Evolutionary conservation across 2,113 vertebrate genomes (phyloP).

Genomic region (Bostrychus sinensis): DNA sequence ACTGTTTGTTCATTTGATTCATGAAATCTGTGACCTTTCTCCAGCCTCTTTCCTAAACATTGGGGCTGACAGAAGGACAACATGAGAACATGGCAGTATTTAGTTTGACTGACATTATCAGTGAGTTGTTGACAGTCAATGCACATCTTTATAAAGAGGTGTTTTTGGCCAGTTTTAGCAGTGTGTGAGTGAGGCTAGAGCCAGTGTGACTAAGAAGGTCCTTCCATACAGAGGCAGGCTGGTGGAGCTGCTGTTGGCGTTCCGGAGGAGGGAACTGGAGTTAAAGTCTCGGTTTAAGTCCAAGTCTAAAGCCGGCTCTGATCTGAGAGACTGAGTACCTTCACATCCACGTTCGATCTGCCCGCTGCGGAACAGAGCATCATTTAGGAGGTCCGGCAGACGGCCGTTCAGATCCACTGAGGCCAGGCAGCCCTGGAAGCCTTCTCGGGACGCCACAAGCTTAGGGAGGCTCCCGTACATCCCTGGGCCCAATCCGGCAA

Average conservation of each 20-base stretch:
- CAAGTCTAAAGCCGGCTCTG: conserved; percentile 57
- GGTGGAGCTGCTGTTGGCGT: conserved; percentile 72
- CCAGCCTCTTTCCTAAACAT: conserved; percentile 29
- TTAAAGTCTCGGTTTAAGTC: conserved; percentile 55
- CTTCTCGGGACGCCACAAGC: conserved; percentile 94
- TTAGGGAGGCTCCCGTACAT: conserved; percentile 96
- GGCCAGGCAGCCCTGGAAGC: conserved; percentile 96
- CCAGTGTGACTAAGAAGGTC: conserved; percentile 64
- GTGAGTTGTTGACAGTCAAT: conserved; percentile 4
- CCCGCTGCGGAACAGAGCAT: conserved; percentile 94
- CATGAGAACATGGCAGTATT: conserved; percentile 36
- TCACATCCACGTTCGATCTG: conserved; percentile 99
- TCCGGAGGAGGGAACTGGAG: conserved; percentile 74
- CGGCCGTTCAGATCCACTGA: conserved; percentile 97
- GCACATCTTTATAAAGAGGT: conserved; percentile 6
- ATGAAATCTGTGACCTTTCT: not conserved
- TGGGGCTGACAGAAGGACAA: conserved; percentile 22
- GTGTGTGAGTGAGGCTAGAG: conserved; percentile 49
- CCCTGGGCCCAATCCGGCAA: conserved; percentile 92
- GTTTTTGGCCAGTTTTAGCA: conserved; percentile 51
- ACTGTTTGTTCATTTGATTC: too few species aligned
- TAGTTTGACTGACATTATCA: conserved; percentile 1
- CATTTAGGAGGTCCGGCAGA: conserved; percentile 93
- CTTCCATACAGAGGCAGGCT: conserved; percentile 43
- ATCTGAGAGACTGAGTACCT: conserved; percentile 85